Conservation (phyloP, 1,140 invertebrate species). For the Drosophila bifasciata region DNA sequence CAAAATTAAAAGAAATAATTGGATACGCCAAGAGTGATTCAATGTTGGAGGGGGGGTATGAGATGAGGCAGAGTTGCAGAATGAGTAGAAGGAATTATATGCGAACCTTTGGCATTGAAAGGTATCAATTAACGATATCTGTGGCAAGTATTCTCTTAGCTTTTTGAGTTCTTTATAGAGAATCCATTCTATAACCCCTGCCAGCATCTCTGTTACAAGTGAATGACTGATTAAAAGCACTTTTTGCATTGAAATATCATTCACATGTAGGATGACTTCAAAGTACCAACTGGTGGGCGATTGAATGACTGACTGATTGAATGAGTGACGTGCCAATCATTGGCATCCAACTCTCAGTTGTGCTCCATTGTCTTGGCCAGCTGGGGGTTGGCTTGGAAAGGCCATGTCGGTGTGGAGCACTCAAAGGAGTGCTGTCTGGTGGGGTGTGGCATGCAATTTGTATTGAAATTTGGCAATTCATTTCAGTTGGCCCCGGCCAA, state of each 20-base stretch:
- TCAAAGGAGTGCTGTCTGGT: conserved; percentile 20
- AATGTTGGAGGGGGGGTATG: no score
- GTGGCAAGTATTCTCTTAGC: no score
- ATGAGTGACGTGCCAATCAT: conserved; percentile 25
- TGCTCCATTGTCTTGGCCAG: conserved; percentile 43
- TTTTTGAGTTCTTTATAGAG: no score
- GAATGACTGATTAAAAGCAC: conserved; percentile 55
- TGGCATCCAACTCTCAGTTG: not conserved
- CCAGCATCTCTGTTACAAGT: no score
- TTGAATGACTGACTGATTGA: conserved; percentile 46
- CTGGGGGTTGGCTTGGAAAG: conserved; percentile 10
- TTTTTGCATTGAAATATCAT: not conserved
- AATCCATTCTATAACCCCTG: no score
- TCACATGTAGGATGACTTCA: no score
- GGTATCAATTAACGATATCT: no score
- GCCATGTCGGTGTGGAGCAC: not conserved
- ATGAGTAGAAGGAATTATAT: no score
- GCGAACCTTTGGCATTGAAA: no score
- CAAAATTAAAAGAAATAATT: no score
- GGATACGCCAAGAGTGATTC: no score
- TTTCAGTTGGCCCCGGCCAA: conserved; percentile 27
- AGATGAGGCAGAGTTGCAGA: no score
- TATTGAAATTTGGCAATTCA: conserved; percentile 74
- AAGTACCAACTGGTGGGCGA: conserved; percentile 1
- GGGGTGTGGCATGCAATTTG: conserved; percentile 76